These are phyloP conservation scores for Tetropium fuscum DNA, from an alignment of 2,888 invertebrate species.

Conservation along the genomic window DNA sequence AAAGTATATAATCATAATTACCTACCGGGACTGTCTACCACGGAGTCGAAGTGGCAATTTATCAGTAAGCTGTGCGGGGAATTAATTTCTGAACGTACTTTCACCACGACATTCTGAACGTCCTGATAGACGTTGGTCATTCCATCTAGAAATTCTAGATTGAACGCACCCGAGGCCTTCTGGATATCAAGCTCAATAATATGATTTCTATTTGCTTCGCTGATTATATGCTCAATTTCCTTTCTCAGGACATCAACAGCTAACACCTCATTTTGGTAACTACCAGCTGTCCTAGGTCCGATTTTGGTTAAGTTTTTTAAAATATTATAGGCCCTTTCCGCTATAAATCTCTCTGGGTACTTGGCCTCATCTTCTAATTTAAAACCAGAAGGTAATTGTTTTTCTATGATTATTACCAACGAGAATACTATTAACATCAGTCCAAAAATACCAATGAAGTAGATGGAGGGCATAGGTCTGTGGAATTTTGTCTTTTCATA, in stretches of 20 bases:
- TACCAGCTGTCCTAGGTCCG: conserved; percentile 75
- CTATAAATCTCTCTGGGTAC: conserved; percentile 69
- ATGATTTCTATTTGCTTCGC: conserved; percentile 66
- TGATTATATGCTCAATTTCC: conserved; percentile 60
- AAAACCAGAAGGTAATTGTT: conserved; percentile 71
- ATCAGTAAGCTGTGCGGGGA: conserved; percentile 74
- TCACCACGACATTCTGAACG: conserved; percentile 76
- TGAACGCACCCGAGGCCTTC: conserved; percentile 76
- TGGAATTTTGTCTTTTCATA: conserved; percentile 51
- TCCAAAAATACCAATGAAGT: conserved; percentile 68
- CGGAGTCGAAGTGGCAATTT: conserved; percentile 84
- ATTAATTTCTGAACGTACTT: conserved; percentile 70
- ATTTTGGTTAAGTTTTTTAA: conserved; percentile 73
- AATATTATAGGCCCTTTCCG: conserved; percentile 75
- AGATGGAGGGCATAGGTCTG: conserved; percentile 65
- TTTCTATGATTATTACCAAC: conserved; percentile 70
- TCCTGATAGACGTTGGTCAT: conserved; percentile 80
- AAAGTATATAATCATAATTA: conserved; percentile 32
- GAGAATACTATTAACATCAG: conserved; percentile 69
- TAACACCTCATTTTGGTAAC: conserved; percentile 75
- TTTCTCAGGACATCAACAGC: conserved; percentile 67
- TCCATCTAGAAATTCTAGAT: conserved; percentile 76
- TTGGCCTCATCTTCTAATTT: conserved; percentile 62
- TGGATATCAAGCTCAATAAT: conserved; percentile 71
- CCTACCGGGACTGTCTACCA: conserved; percentile 79